Evolutionary conservation across 2,113 vertebrate species (phyloP).

Genomic region (Tragelaphus scriptus): DNA sequence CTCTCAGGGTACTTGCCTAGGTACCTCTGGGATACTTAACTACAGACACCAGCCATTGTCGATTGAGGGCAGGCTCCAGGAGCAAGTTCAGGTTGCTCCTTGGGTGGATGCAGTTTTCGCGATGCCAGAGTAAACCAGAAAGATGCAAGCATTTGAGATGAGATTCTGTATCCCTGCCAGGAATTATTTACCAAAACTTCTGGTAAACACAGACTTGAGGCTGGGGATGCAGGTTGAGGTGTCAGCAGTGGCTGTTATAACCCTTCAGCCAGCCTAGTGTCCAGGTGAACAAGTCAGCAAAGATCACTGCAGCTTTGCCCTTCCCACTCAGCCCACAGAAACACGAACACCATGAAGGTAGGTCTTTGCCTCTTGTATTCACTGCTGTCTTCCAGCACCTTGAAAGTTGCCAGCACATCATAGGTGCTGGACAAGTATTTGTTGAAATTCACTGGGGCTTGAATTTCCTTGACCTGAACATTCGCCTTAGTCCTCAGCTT

Average conservation of each 20-base stretch:
- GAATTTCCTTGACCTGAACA: not conserved
- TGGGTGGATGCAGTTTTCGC: not conserved
- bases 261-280: not conserved
- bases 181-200: not conserved
- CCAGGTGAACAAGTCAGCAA: not conserved
- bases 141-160: not conserved
- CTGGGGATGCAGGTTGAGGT: not conserved
- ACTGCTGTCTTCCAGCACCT: not conserved
- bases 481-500: not conserved
- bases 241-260: no score
- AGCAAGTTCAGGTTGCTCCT: not conserved
- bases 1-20: not conserved
- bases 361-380: not conserved
- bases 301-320: not conserved
- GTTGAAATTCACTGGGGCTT: not conserved
- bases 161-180: no score
- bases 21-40: not conserved
- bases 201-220: not conserved
- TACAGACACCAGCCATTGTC: accelerated
- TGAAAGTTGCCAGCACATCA: not conserved
- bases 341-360: not conserved
- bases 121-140: not conserved
- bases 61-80: not conserved
- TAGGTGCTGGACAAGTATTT: not conserved
- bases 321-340: not conserved